Conservation (phyloP, 1,140 invertebrate genomes). For the Pogonus chalceus region DNA sequence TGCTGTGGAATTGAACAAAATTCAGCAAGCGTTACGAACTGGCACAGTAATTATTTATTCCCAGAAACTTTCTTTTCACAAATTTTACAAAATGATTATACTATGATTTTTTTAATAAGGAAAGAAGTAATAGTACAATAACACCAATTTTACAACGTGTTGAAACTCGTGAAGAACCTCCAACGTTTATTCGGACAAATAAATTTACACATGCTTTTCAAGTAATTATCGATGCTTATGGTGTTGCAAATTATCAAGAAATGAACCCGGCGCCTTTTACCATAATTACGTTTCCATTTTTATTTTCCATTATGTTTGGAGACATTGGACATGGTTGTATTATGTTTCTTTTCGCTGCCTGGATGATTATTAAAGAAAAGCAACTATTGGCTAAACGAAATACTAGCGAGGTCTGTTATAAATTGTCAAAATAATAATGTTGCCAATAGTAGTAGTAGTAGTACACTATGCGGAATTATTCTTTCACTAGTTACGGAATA, state of each 20-base stretch:
- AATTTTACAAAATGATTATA: constrained; percentile 9
- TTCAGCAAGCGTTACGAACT: constrained; percentile 74
- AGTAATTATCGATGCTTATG: constrained; percentile 92
- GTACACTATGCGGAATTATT: too few relatives aligned
- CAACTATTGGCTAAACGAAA: constrained; percentile 70
- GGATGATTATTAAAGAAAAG: constrained; percentile 86
- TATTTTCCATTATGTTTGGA: constrained; percentile 93
- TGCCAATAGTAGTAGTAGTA: constrained; percentile 4
- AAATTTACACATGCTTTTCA: constrained; percentile 98
- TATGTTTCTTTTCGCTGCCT: constrained; percentile 73
- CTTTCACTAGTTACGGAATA: too few relatives aligned
- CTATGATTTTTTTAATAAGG: constrained; percentile 40
- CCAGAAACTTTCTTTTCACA: too few relatives aligned
- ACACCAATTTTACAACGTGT: constrained; percentile 94
- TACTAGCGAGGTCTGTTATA: constrained; percentile 52
- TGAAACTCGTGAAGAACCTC: constrained; percentile 87
- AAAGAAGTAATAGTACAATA: constrained; percentile 87
- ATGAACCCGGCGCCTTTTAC: constrained; percentile 94
- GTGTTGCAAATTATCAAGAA: constrained; percentile 91
- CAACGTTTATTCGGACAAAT: constrained; percentile 95
- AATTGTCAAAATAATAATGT: neutral
- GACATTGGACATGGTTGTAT: constrained; percentile 81
- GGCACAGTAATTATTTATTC: constrained; percentile 69
- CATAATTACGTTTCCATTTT: constrained; percentile 88
- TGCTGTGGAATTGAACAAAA: constrained; percentile 76